Base-by-base conservation (phyloP, 1,140 invertebrate genomes). In the Bombyx mori region DNA sequence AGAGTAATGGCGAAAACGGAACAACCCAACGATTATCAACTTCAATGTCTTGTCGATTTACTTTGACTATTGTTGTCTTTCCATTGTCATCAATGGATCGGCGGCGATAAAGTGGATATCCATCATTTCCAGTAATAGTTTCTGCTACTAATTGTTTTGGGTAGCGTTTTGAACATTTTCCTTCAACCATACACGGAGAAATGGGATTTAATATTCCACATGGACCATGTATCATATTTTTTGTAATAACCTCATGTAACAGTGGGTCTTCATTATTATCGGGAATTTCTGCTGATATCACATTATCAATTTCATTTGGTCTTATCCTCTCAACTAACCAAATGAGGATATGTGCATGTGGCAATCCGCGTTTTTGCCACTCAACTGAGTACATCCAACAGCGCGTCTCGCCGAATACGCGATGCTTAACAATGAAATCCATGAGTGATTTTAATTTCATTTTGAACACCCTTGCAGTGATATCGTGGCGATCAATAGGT, bases 331-430 rank as follows among this genome's bases (percentile, higher is more conserved):
- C 59, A 22, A 71, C 58, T 56, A 88, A 69, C 78, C 78, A 89
- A 10, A 65, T 3, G 35, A 58, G 12, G 7, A 57, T 56, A 22
- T 52, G 35, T 76, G 72, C 75, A 83, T 91, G 90, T 45, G 77
- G 75, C 53, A 85, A 66, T 47, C 79, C 79, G 65, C 76, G 60
- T 63, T 78, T 78, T 62, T 78, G 88, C 76, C 82, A 49, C 69
- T 91, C 89, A 46, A 91, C 67, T 10, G 62, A 64, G 52, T 89
- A 89, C 77, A 90, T 82, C 54, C 67, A 79, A 60, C 77, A 82
- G 26, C 69, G 67, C 22, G 69, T 58, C 54, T 56, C 10, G n/a
- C 88, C 86, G 66, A 60, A 79, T 49, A 77, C 60, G 57, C 48
- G 47, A 77, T 78, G 61, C 72, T 81, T 77, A 65, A 63, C 68